Conservation (phyloP, 2,113 vertebrate genomes). For the Tringa solitaria region DNA sequence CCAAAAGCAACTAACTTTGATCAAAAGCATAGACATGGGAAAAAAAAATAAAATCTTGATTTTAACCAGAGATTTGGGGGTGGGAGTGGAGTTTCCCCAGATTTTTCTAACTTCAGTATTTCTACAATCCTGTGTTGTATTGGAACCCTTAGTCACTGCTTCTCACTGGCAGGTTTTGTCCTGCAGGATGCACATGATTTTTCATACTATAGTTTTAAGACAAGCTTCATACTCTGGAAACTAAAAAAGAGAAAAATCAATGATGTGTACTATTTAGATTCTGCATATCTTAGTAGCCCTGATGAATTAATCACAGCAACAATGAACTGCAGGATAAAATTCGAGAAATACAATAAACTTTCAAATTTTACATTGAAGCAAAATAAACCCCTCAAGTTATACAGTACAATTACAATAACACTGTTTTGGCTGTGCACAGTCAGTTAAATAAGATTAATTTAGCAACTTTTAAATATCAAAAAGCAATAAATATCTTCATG, state of each 20-base stretch:
- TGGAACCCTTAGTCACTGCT: neutral
- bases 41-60: neutral
- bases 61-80: neutral
- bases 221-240: slow-evolving; percentile 51
- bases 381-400: slow-evolving; percentile 64
- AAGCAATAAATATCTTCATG: slow-evolving; percentile 72
- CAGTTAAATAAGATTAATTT: slow-evolving; percentile 74
- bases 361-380: slow-evolving; percentile 56
- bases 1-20: neutral
- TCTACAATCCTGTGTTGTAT: neutral
- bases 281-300: slow-evolving; percentile 60
- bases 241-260: slow-evolving; percentile 52
- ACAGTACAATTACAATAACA: slow-evolving; percentile 56
- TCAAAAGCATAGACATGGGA: neutral
- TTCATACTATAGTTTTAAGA: slow-evolving; percentile 59
- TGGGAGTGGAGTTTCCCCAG: neutral
- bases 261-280: slow-evolving; percentile 54
- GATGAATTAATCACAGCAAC: slow-evolving; percentile 69
- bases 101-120: neutral
- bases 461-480: slow-evolving; percentile 73
- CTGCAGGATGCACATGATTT: slow-evolving; percentile 14
- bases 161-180: slow-evolving; percentile 8
- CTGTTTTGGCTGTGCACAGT: slow-evolving; percentile 56
- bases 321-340: slow-evolving; percentile 53
- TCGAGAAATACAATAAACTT: slow-evolving; percentile 65